Evolutionary conservation across 2,113 vertebrate species (phyloP), one percentile per base, ranked within the genome.

Genomic region (Menura novaehollandiae): DNA sequence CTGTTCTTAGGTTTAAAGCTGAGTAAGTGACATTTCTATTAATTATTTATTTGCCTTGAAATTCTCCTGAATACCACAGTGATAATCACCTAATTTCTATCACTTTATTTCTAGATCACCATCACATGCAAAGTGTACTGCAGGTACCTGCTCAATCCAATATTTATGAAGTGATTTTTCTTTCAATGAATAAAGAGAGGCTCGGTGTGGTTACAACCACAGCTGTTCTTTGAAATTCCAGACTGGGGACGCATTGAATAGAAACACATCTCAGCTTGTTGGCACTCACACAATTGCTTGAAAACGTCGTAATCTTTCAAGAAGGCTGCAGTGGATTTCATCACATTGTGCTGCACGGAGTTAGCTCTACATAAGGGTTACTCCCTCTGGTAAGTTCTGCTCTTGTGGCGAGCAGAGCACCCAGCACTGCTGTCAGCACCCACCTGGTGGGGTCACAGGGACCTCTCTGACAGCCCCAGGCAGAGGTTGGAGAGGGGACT

Each of bases 31-130:
- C 96, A 85, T 96, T 92, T 89, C 87, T 92, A 96, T 97, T 94
- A 94, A 97, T 98, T 98, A 98, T 97, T 98, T 97, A 98, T 96
- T 96, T 91, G 89, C 94, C 94, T 96, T 85, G 95, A 85, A 97
- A 95, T 87, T 56, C 91, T 96, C 94, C 72, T 39, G 93, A 96
- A 97, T 93, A 64, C 80, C 94, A 87, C 88, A 76, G 76, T 80
- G 91, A 95, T 97, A 95, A 98, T 96, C 96, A 97, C 95, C 30
- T 59, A 73, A 78, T 63, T 55, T 41, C 81, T 95, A 91, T 37
- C 82, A 23, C 89, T 96, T 89, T 94, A 76, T 95, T 94, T 94
- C 95, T 63, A 72, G 93, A 91, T 93, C 95, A 73, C 74, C 32
- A 53, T 62, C 27, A 22, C 96, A 53, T 32, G 80, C 4, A 7